Base-by-base conservation (phyloP, 2,888 invertebrate genomes). In the Mythimna loreyi region DNA sequence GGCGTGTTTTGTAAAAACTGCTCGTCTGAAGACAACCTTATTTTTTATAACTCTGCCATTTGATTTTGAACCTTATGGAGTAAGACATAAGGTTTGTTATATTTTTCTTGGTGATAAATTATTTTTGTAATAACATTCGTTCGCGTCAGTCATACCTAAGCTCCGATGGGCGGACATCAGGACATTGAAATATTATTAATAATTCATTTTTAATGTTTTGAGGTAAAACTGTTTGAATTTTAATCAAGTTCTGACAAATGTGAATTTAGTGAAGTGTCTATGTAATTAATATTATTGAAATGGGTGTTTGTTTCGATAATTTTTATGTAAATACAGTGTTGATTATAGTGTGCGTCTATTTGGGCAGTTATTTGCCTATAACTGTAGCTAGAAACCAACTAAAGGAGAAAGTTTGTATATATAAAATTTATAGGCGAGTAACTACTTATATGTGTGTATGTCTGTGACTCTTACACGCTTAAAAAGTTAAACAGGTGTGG, bases 161-260 rank as follows among this genome's bases (percentile, higher is more conserved):
- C 88, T 87, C 86, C 84, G 67, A 87, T 89, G 92, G 92, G 92
- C 91, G 92, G 92, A 90, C 89, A 84, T 80, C 77, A 80, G 75
- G 74, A 80, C 85, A 86, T 88, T 87, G 83, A 88, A 83, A 87
- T 81, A 85, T 85, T 86, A 78, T 68, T 81, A 81, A 81, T 83
- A 75, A 85, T 76, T 82, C 71, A 78, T 74, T 75, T 80, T 83
- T 84, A 82, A 84, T 85, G 80, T 80, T 75, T 77, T 79, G 40
- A 77, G 74, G 73, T 83, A 81, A 83, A 83, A 84, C 65, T 72
- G 75, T 81, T 82, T 82, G 74, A 72, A 72, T 81, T 83, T 83
- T 79, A 83, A 82, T 84, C 59, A 75, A 81, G 47, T 64, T 83
- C 57, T 73, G 58, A 83, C 80, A 77, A 79, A 81, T 73, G 47